Base-by-base conservation (phyloP, 2,113 vertebrate species). In the Morone saxatilis region DNA sequence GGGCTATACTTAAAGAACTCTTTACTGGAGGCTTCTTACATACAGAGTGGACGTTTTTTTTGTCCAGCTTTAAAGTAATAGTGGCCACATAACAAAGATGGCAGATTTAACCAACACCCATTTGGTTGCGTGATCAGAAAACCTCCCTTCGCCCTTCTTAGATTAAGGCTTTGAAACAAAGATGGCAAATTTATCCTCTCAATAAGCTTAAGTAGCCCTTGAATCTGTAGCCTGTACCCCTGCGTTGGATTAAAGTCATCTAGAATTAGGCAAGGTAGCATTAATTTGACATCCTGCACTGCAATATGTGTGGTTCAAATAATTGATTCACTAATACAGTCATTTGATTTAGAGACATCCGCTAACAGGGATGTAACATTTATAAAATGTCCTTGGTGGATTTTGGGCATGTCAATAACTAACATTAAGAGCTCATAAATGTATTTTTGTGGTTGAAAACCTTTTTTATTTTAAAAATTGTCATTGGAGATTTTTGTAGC, bases 121-220 rank as follows among this genome's bases (percentile, higher is more conserved):
- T 48, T 62, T 62, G 76, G 70, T 41, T 50, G 65, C 41, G 67
- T 85, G 54, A 41, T 71, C 40, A 57, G 57, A 59, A 47, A n/a
- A 63, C 22, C 76, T 80, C 76, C 70, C 59, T 43, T 74, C 61
- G 1, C 20, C 65, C 8, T 40, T 40, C n/a, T 59, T 47, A 66
- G 88, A 91, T 93, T 91, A 88, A 79, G 69, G 51, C 75, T 86
- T 80, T 78, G 71, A 79, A 85, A 81, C 78, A 60, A 88, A 85
- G 83, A 90, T 53, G 66, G 75, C 75, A 84, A 84, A 84, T 85
- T 76, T 78, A 89, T 89, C 81, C 84, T 17, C 59, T 31, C 53
- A 85, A 86, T 88, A 76, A 86, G 80, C 69, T 91, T 93, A 90
- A 80, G 53, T 59, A 56, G 51, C 66, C 45, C 47, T 65, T 63